These are phyloP conservation scores for Dendrolimus houi DNA, from an alignment of 2,888 invertebrate genomes.

Conservation along the genomic window DNA sequence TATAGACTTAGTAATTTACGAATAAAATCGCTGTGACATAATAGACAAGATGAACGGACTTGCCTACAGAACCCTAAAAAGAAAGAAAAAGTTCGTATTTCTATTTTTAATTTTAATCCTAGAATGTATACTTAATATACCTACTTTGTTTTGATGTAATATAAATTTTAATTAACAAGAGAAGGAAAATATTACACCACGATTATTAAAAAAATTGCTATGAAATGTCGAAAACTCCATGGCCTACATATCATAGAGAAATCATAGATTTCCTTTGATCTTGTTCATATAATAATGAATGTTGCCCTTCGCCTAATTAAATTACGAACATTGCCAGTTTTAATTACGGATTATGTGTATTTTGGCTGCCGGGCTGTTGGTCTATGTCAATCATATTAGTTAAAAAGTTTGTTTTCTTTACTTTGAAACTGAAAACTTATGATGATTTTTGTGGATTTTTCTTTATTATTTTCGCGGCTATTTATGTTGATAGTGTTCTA, in stretches of 20 bases:
- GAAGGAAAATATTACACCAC: too few relatives aligned
- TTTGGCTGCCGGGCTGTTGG: neutral
- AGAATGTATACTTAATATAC: too few relatives aligned
- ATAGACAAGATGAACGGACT: too few relatives aligned
- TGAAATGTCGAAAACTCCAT: neutral
- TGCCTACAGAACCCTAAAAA: too few relatives aligned
- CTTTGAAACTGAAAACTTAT: neutral
- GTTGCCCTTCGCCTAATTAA: constrained; percentile 2
- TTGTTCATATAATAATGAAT: constrained; percentile 1
- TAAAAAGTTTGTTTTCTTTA: neutral
- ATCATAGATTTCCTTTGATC: constrained; percentile 2
- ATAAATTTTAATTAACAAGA: too few relatives aligned
- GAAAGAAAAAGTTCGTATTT: too few relatives aligned
- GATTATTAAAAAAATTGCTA: too few relatives aligned
- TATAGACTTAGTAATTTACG: too few relatives aligned
- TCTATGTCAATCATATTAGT: neutral
- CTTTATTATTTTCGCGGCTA: neutral
- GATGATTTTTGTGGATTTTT: neutral
- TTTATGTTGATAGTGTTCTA: neutral
- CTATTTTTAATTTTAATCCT: too few relatives aligned
- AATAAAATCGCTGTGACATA: too few relatives aligned
- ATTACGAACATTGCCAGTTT: constrained; percentile 1
- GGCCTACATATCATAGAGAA: neutral
- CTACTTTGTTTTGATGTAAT: too few relatives aligned
- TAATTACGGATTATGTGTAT: neutral